A percentile compares a stretch with the other conserved stretches of the same genome.
Conservation (phyloP, 2,888 invertebrate genomes). For the Sympetrum striolatum region DNA sequence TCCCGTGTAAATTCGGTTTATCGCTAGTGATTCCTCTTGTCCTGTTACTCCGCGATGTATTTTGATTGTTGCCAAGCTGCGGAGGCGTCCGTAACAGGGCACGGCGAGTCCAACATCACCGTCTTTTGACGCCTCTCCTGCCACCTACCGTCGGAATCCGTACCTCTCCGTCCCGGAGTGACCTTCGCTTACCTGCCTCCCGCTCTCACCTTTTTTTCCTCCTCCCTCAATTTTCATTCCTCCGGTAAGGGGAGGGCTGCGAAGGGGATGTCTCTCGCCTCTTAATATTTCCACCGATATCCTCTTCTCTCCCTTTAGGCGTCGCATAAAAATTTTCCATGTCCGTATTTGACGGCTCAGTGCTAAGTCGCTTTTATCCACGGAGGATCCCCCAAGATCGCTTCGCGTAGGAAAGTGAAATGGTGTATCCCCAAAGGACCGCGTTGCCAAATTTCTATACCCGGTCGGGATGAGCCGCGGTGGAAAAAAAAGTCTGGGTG, state of each 20-base stretch:
- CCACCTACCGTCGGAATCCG: conserved; percentile 42
- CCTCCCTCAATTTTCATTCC: conserved; percentile 26
- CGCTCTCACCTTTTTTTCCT: not conserved
- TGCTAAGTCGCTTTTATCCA: not conserved
- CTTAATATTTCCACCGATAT: conserved; percentile 13
- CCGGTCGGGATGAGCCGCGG: not conserved
- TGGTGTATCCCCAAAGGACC: not conserved
- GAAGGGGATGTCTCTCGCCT: conserved; percentile 8
- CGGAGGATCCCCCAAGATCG: not conserved
- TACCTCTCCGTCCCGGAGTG: not conserved
- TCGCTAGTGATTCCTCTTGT: no score
- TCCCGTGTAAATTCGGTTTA: no score
- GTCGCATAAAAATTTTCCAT: conserved; percentile 7
- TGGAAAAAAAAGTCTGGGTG: not conserved
- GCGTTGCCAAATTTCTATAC: conserved; percentile 28
- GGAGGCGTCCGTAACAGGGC: not conserved
- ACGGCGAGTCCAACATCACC: not conserved
- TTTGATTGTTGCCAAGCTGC: not conserved
- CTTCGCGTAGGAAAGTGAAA: conserved; percentile 16
- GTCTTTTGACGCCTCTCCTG: conserved; percentile 25
- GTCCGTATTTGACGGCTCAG: not conserved
- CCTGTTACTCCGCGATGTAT: not conserved
- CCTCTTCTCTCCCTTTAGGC: not conserved
- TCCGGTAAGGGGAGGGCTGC: conserved; percentile 8
- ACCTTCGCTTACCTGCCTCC: conserved; percentile 36